Evolutionary conservation across 1,140 invertebrate genomes (phyloP).

Genomic region (Varroa destructor): DNA sequence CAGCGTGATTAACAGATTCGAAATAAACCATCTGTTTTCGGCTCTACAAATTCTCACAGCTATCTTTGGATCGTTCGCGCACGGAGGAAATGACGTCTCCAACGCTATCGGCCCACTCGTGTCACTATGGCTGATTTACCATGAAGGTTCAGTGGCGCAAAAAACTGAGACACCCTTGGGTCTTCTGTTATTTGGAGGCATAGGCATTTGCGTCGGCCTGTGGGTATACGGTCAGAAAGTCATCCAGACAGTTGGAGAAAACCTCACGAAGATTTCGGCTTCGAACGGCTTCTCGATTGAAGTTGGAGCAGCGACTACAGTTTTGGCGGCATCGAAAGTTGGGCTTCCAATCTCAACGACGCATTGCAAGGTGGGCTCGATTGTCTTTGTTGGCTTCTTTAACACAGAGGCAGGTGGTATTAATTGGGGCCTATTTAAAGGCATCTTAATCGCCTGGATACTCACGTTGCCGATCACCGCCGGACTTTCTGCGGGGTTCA

Average conservation of each 20-base stretch:
- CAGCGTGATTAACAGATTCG: conserved; percentile 43
- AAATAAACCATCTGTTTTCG: conserved; percentile 67
- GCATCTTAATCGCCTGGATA: conserved; percentile 89
- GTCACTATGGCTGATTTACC: conserved; percentile 55
- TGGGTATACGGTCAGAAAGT: conserved; percentile 89
- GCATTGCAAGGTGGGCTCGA: conserved; percentile 92
- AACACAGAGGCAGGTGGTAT: conserved; percentile 48
- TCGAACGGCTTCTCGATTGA: conserved; percentile 91
- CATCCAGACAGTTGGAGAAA: conserved; percentile 87
- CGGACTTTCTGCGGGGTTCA: conserved; percentile 63
- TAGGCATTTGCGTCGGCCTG: conserved; percentile 82
- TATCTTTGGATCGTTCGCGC: conserved; percentile 92
- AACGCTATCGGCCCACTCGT: conserved; percentile 83
- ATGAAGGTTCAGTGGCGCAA: conserved; percentile 60
- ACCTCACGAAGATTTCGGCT: conserved; percentile 86
- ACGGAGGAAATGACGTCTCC: conserved; percentile 92
- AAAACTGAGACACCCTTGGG: conserved; percentile 73
- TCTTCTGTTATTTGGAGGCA: conserved; percentile 78
- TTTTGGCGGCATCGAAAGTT: conserved; percentile 81
- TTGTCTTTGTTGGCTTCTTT: conserved; percentile 79
- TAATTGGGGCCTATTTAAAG: conserved; percentile 78
- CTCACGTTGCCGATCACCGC: conserved; percentile 83
- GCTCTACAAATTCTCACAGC: conserved; percentile 59
- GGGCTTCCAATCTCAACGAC: conserved; percentile 93
- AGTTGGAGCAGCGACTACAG: conserved; percentile 83